Conservation (phyloP, 2,888 invertebrate species). For the Caenorhabditis sp. region DNA sequence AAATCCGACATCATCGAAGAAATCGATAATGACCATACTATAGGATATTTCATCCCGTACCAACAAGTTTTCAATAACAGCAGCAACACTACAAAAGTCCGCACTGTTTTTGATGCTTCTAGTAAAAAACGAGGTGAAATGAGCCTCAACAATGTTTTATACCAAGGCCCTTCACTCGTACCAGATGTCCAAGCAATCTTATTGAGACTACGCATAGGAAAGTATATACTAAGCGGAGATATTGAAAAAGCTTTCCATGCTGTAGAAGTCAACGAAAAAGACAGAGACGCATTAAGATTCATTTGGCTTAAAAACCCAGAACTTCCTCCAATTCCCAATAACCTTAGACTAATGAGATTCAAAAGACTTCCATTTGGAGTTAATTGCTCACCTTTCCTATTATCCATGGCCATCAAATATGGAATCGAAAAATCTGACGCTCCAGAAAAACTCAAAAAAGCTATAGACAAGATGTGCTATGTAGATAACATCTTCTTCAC, state of each 20-base stretch:
- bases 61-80: constrained; percentile 4
- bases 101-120: constrained; percentile 25
- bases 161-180: constrained; percentile 23
- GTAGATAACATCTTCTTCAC: constrained; percentile 26
- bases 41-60: neutral
- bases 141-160: constrained; percentile 21
- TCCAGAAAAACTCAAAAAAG: too few relatives aligned
- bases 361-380: constrained; percentile 21
- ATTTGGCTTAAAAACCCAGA: constrained; percentile 12
- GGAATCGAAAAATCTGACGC: neutral
- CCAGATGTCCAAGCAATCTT: constrained; percentile 17
- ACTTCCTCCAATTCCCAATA: too few relatives aligned
- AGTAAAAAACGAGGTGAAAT: constrained; percentile 19
- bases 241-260: too few relatives aligned
- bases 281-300: constrained; percentile 16
- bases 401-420: neutral
- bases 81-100: constrained; percentile 8
- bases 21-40: too few relatives aligned
- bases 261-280: constrained; percentile 8
- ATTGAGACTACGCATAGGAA: constrained; percentile 1
- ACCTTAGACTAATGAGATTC: too few relatives aligned
- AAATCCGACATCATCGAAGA: neutral
- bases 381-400: constrained; percentile 15
- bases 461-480: constrained; percentile 16
- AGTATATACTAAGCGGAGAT: neutral